Base-by-base conservation (phyloP, 2,113 vertebrate genomes). In the Orycteropus afer region DNA sequence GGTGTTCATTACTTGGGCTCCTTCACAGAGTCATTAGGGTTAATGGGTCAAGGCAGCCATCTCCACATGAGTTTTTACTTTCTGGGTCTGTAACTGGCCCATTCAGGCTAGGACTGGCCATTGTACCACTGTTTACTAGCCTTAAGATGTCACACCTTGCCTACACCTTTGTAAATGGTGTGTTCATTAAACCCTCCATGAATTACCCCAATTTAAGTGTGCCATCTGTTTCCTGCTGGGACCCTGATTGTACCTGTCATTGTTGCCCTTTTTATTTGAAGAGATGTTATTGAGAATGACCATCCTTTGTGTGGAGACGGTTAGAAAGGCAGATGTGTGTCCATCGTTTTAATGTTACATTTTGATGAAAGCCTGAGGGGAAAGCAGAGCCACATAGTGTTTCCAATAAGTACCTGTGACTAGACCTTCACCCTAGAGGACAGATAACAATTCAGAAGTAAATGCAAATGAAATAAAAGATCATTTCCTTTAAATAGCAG, bases 341-440 rank as follows among this genome's bases (percentile, higher is more conserved):
- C 51, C 1, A 2, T 89, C 20, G 7, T 90, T 94, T 96, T 77
- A 69, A 86, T 82, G 73, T 73, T 67, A 51, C 18, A 77, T 49
- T 59, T 80, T 94, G 76, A 69, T 79, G 45, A 74, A 90, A 92
- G 59, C 84, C 84, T 49, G 29, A 71, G 65, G n/a, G 73, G 18
- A 89, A 78, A 49, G 32, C 49, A 89, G 81, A 90, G 55, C 32
- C 0, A 32, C 32, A 22, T 11, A 37, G 32, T 77, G 84, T 89
- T 89, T 81, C 51, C 49, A 82, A 34, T 89, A 93, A 87, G 69
- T 77, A 67, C 37, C 71, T 86, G 55, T 45, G 37, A 59, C 25
- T 84, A 96, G 96, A 61, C 79, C 61, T 93, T 95, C 49, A 55
- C 89, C 67, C 81, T n/a, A 47, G 53, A 90, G 82, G 65, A 82